phyloP scores from a whole-genome alignment of 2,797 vertebrate species.

The Philypnodon macrostomus region DNA sequence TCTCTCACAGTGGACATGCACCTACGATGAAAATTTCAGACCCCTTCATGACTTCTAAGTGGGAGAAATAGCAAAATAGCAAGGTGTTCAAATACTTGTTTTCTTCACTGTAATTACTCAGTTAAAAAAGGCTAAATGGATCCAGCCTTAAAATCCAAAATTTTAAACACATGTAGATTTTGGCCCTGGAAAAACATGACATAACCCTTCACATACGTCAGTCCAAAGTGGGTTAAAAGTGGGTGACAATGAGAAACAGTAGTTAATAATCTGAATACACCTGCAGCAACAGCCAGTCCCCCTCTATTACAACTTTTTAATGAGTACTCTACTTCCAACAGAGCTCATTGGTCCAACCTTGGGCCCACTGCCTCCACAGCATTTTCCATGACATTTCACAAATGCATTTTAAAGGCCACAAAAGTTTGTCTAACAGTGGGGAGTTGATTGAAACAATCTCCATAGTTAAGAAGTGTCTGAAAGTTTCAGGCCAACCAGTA shows the following conservation, averaged over 20 bases:
- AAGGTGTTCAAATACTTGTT: no score
- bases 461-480: slow-evolving; percentile 8
- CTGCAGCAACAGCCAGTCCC: slow-evolving; percentile 46
- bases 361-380: slow-evolving; percentile 31
- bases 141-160: no score
- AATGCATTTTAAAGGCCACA: slow-evolving; percentile 54
- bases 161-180: no score
- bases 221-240: slow-evolving; percentile 1
- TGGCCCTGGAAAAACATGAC: no score
- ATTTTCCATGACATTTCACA: slow-evolving; percentile 61
- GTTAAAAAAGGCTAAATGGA: no score
- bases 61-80: no score
- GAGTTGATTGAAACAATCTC: slow-evolving; percentile 45
- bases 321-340: slow-evolving; percentile 51
- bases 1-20: no score
- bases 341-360: slow-evolving; percentile 46
- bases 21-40: no score
- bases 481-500: background rate
- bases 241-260: slow-evolving; percentile 1
- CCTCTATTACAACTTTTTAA: slow-evolving; percentile 56
- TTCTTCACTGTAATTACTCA: no score
- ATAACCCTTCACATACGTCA: background rate
- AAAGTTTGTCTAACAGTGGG: slow-evolving; percentile 50
- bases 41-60: no score
- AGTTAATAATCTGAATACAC: slow-evolving; percentile 24